Evolutionary conservation across 2,113 vertebrate genomes (phyloP).

Genomic region (Mellivora capensis): DNA sequence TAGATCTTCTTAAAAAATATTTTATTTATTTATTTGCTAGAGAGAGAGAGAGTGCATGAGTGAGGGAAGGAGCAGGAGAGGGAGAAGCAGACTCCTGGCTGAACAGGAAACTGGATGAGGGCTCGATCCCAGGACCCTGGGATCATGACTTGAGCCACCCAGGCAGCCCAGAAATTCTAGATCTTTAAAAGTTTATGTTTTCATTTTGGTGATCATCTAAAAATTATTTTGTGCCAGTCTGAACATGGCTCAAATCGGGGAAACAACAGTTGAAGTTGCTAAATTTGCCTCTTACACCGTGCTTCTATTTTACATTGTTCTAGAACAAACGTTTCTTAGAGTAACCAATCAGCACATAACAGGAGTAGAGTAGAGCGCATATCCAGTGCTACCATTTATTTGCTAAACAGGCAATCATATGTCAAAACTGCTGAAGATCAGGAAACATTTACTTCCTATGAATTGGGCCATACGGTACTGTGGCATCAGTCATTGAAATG

Average conservation of each 20-base stretch:
- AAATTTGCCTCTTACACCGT: not conserved
- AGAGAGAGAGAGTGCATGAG: too few species aligned
- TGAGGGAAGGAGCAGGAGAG: too few species aligned
- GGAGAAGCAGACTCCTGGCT: too few species aligned
- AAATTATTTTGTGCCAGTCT: not conserved
- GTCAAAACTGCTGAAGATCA: not conserved
- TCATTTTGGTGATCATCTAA: constrained; percentile 12
- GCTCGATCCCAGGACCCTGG: too few species aligned
- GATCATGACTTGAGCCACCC: too few species aligned
- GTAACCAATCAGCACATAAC: not conserved
- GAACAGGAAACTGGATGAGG: too few species aligned
- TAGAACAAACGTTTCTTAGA: not conserved
- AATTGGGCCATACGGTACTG: not conserved
- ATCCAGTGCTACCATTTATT: not conserved
- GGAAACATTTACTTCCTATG: not conserved
- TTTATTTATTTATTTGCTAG: too few species aligned
- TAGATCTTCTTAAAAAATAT: not conserved
- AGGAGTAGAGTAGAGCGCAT: not conserved
- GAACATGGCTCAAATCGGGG: not conserved
- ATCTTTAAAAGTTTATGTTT: not conserved
- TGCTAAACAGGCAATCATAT: constrained; percentile 4
- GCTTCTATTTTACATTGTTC: constrained; percentile 8
- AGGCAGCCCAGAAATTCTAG: not conserved
- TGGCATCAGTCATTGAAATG: not conserved
- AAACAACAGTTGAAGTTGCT: not conserved